A percentile compares a stretch with the other conserved stretches of the same genome.
phyloP scores from a whole-genome alignment of 2,113 vertebrate species.

The Urocolius indicus region DNA sequence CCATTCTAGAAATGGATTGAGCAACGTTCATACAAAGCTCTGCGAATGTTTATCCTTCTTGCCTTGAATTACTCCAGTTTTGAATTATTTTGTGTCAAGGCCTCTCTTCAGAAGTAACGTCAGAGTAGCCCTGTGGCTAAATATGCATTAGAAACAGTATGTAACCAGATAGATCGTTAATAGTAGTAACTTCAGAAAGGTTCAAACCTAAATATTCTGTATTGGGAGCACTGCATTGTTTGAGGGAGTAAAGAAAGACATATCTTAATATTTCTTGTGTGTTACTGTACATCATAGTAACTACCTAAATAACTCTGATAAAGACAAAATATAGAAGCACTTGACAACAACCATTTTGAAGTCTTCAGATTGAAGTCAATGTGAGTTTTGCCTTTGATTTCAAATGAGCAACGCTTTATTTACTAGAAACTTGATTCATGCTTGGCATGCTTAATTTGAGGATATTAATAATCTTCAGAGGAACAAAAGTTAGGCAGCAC shows the following conservation, averaged over 20 bases:
- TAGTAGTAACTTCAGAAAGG: neutral
- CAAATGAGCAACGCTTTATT: neutral
- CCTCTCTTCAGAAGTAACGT: neutral
- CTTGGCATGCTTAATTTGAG: neutral
- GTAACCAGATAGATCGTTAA: neutral
- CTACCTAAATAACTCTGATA: neutral
- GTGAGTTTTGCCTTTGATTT: neutral
- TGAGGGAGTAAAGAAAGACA: neutral
- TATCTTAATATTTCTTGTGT: neutral
- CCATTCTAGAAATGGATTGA: neutral
- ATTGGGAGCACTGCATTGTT: neutral
- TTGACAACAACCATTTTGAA: neutral
- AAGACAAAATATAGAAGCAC: neutral
- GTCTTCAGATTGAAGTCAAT: neutral
- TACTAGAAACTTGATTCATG: neutral
- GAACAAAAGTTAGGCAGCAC: neutral
- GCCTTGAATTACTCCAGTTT: neutral
- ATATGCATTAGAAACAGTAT: neutral
- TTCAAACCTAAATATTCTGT: neutral
- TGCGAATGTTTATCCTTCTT: neutral
- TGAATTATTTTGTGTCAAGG: neutral
- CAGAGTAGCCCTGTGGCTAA: neutral
- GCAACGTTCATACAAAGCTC: neutral
- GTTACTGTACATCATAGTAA: neutral
- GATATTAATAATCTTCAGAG: neutral